Evolutionary conservation across 1,140 invertebrate species (phyloP), one percentile per base, ranked within the genome.

Genomic region (Aphis craccivora): DNA sequence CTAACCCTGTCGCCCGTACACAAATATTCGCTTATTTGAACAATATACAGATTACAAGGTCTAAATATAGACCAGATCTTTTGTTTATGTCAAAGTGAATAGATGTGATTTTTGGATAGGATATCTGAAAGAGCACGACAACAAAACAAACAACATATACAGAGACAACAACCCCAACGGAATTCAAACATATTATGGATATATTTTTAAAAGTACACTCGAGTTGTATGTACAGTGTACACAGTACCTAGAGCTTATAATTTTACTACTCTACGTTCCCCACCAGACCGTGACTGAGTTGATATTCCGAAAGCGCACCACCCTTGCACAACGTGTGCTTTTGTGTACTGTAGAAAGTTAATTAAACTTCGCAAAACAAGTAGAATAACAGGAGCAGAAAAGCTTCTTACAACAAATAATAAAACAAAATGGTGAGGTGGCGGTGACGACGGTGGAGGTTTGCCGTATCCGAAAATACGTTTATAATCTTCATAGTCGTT

Each of bases 321-420:
- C 40, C 43, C n/a, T 45, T 81, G 43, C 43, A 20, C 90, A 67
- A 48, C 90, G 90, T 81, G 67, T 91, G 90, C 43, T 81, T 48
- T 81, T 91, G 90, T 91, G 67, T 83, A 91, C 90, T 43, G 90
- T 60, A 81, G 60, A 91, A 91, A 91, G 90, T 91, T 91, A 91
- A 91, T 91, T 91, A 91, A 91, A 91, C 67, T 91, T 91, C 67
- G 60, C 30, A 35, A 81, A 81, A 91, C 90, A 91, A 81, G 90
- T 81, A 91, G 90, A 91, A 91, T 91, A 91, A 91, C 43, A 81
- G 67, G 30, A 81, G 43, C 67, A 81, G 90, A 48, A 81, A 91
- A 91, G 90, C 55, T 83, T 81, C 90, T 91, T 91, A 43, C 43
- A 81, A 81, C 90, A 83, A 91, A 91, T 76, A 43, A 91, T 91